Base-by-base conservation (phyloP, 2,888 invertebrate genomes). In the Amphipoea lucens region DNA sequence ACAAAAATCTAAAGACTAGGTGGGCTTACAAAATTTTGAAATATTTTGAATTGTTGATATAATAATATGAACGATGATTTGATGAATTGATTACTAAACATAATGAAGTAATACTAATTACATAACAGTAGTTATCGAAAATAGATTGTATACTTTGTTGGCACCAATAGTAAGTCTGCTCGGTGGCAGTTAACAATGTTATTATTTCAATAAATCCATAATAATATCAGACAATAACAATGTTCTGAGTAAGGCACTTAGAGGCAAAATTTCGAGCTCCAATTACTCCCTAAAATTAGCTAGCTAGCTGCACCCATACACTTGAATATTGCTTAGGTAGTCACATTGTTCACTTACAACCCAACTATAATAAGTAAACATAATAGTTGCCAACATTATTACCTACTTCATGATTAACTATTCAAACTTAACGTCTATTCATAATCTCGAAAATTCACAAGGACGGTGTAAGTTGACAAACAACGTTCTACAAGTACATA, bases 371-470 rank as follows among this genome's bases (percentile, higher is more conserved):
- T 86, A 84, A 90, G 90, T 90, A 91, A 92, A 90, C 92, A 90
- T 91, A 94, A 93, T 94, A 94, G 94, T 93, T 94, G 95, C 95
- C 95, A 94, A 94, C 92, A 91, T 94, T 92, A 92, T 93, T 93
- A 95, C 89, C 94, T 95, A 96, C 84, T 91, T 93, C 92, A 93
- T 92, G 92, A 95, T 94, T 95, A 93, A 92, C 94, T 92, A 95
- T 94, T 93, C 92, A 93, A 95, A 94, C 93, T 94, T 95, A 94
- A 94, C 93, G 92, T 92, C 95, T 96, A 96, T 92, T 90, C 92
- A 95, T 96, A 96, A 96, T 97, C 96, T 96, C 96, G 94, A 95
- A 96, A 95, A 96, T 96, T 96, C 95, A 95, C 96, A 96, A 96
- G 97, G 97, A 97, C 97, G 97, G 96, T 96, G 96, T 96, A 96